phyloP scores from a whole-genome alignment of 1,140 invertebrate species.

The Ips typographus region DNA sequence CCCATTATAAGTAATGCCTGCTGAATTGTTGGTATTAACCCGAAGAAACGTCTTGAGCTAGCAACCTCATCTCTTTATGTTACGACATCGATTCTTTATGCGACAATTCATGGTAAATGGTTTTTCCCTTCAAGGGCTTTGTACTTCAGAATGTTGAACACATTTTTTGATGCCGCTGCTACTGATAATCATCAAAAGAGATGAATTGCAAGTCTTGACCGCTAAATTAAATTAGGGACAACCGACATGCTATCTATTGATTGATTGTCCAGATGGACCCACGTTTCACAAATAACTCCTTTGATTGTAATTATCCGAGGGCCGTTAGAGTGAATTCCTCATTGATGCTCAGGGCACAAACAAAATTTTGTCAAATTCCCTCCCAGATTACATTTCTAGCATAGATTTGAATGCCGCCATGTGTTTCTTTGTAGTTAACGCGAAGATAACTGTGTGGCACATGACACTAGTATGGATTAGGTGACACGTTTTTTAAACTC shows the following conservation, averaged over 20 bases:
- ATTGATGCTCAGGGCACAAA: slow-evolving; percentile 1
- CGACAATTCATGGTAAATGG: slow-evolving; percentile 37
- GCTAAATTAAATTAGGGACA: slow-evolving; percentile 18
- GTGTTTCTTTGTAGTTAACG: background rate
- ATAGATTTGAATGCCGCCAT: background rate
- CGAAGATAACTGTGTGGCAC: background rate
- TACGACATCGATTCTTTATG: slow-evolving; percentile 38
- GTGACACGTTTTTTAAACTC: slow-evolving; percentile 4
- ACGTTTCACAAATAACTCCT: slow-evolving; percentile 27
- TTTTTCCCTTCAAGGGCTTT: slow-evolving; percentile 27
- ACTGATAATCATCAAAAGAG: slow-evolving; percentile 11
- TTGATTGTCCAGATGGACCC: slow-evolving; percentile 12
- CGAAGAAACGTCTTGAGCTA: slow-evolving; percentile 35
- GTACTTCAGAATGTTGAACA: too few relatives aligned
- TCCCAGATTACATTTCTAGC: background rate
- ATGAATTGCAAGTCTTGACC: slow-evolving; percentile 18
- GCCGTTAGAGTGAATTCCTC: slow-evolving; percentile 14
- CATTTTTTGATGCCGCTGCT: too few relatives aligned
- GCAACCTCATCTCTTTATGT: slow-evolving; percentile 39
- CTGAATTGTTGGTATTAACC: slow-evolving; percentile 44
- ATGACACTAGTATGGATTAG: slow-evolving; percentile 5
- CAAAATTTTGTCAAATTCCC: slow-evolving; percentile 1
- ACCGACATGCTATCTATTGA: slow-evolving; percentile 14
- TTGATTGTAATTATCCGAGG: slow-evolving; percentile 18
- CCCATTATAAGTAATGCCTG: slow-evolving; percentile 38